These are phyloP conservation scores for Aethina tumida DNA, from an alignment of 1,140 invertebrate genomes.

Conservation along the genomic window DNA sequence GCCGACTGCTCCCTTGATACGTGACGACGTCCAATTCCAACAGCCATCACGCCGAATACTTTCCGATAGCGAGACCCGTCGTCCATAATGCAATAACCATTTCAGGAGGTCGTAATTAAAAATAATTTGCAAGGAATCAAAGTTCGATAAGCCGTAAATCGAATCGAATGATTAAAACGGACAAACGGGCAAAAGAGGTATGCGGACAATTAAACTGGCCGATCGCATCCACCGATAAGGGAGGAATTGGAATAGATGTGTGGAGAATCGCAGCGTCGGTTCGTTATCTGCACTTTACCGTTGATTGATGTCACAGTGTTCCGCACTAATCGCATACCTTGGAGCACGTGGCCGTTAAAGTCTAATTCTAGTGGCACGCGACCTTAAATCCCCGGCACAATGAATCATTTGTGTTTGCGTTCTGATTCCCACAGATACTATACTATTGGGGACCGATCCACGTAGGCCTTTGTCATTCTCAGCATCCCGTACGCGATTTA, in stretches of 20 bases:
- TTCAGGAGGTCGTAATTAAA: too few species aligned
- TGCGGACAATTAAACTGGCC: too few species aligned
- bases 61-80: too few species aligned
- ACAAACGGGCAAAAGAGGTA: too few species aligned
- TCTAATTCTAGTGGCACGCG: constrained; percentile 19
- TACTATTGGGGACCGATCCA: background rate
- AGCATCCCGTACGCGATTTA: constrained; percentile 20
- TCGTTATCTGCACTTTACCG: constrained; percentile 28
- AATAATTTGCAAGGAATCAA: too few species aligned
- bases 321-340: constrained; percentile 27
- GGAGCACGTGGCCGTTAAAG: constrained; percentile 20
- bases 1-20: constrained; percentile 25
- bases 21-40: too few species aligned
- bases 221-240: too few species aligned
- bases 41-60: too few species aligned
- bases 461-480: constrained; percentile 16
- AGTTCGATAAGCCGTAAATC: too few species aligned
- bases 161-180: too few species aligned
- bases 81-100: too few species aligned
- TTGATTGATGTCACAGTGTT: constrained; percentile 26
- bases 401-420: constrained; percentile 25
- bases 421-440: constrained; percentile 25
- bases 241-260: too few species aligned
- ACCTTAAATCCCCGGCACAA: constrained; percentile 23
- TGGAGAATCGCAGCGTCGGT: constrained; percentile 17